A percentile compares a stretch with the other conserved stretches of the same genome.
phyloP scores from a whole-genome alignment of 2,113 vertebrate genomes.

The Gymnogyps californianus region DNA sequence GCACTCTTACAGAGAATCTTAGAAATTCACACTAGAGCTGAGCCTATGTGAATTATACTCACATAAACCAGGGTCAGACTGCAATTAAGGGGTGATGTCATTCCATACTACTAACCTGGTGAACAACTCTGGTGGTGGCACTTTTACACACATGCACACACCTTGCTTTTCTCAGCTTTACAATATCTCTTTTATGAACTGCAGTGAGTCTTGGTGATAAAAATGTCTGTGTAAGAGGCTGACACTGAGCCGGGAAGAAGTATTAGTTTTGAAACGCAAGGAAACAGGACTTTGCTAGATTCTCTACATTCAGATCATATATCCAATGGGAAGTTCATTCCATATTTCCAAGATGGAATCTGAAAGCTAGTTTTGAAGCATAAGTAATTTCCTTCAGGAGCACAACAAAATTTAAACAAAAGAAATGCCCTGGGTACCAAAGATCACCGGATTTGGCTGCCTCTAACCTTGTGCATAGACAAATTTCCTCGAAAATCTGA shows the following conservation, averaged over 20 bases:
- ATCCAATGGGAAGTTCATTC: not conserved
- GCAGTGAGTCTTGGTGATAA: not conserved
- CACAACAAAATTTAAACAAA: not conserved
- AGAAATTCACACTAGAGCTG: not conserved
- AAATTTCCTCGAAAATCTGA: not conserved
- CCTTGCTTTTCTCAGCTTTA: not conserved
- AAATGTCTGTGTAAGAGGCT: not conserved
- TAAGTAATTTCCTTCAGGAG: not conserved
- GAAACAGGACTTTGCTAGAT: not conserved
- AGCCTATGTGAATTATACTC: not conserved
- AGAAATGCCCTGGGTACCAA: not conserved
- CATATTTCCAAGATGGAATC: not conserved
- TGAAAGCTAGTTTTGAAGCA: not conserved
- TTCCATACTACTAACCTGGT: not conserved
- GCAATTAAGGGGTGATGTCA: not conserved
- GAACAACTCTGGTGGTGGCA: not conserved
- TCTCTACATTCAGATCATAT: not conserved
- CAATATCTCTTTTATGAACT: not conserved
- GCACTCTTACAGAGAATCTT: not conserved
- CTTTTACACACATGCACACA: not conserved
- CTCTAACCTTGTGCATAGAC: not conserved
- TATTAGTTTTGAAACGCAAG: not conserved
- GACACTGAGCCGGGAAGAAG: not conserved
- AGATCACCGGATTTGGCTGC: not conserved
- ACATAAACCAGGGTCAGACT: not conserved